These are phyloP conservation scores for Melinaea marsaeus DNA, from an alignment of 2,888 invertebrate species.

Conservation along the genomic window DNA sequence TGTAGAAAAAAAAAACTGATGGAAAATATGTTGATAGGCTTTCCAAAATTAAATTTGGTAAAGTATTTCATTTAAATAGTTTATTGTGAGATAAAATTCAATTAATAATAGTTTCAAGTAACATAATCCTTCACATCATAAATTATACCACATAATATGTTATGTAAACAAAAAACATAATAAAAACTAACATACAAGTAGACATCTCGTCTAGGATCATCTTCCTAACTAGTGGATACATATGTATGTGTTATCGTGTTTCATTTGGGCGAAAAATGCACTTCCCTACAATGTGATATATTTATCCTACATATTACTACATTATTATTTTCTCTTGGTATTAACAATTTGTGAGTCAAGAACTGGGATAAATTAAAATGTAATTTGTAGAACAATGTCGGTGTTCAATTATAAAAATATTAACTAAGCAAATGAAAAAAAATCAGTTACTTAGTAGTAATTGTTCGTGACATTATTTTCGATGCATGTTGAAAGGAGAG, in stretches of 20 bases:
- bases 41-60: no score
- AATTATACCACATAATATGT: no score
- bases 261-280: not conserved
- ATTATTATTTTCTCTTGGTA: not conserved
- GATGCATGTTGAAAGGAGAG: slow-evolving; percentile 1
- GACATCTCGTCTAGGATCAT: no score
- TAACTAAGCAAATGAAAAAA: slow-evolving; percentile 3
- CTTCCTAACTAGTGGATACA: no score
- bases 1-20: no score
- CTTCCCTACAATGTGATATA: not conserved
- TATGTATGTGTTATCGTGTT: not conserved
- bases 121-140: no score
- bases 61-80: no score
- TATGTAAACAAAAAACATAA: no score
- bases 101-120: no score
- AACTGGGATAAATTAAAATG: slow-evolving; percentile 10
- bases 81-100: no score
- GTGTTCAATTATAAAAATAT: slow-evolving; percentile 2
- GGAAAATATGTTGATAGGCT: no score
- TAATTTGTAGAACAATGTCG: slow-evolving; percentile 12
- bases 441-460: slow-evolving; percentile 8
- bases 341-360: slow-evolving; percentile 1
- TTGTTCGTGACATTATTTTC: slow-evolving; percentile 1
- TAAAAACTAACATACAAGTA: no score
- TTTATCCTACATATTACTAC: not conserved